These are phyloP conservation scores for Rachycentron canadum DNA, from an alignment of 2,797 vertebrate genomes.

Conservation along the genomic window DNA sequence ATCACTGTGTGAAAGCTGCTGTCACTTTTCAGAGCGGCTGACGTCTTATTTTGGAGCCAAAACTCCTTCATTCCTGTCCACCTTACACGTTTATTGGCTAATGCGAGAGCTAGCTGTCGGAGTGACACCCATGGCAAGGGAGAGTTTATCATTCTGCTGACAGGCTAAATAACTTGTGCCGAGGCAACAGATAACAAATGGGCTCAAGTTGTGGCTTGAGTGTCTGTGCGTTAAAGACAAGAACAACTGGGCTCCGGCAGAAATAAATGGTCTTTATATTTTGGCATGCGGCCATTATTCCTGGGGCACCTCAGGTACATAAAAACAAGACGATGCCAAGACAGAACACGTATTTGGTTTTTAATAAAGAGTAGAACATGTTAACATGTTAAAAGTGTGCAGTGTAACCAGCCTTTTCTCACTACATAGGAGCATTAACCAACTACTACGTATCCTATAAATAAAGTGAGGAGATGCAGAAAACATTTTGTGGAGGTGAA, in stretches of 20 bases:
- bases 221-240: conserved; percentile 82
- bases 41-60: conserved; percentile 63
- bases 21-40: conserved; percentile 41
- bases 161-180: conserved; percentile 84
- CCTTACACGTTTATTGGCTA: conserved; percentile 72
- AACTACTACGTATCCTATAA: no score
- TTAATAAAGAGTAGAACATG: conserved; percentile 1
- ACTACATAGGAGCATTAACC: no score
- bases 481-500: not conserved
- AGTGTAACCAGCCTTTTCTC: no score
- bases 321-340: conserved; percentile 14
- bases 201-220: conserved; percentile 80
- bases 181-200: conserved; percentile 85
- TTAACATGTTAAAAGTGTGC: not conserved
- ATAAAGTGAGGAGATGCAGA: not conserved
- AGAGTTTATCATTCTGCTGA: conserved; percentile 86
- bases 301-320: conserved; percentile 38
- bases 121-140: conserved; percentile 75
- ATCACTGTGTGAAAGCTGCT: conserved; percentile 46
- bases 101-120: conserved; percentile 62
- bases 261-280: conserved; percentile 60
- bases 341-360: not conserved
- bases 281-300: conserved; percentile 57
- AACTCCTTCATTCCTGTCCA: conserved; percentile 63
- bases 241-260: conserved; percentile 76